Evolutionary conservation across 2,797 vertebrate species (phyloP).

Genomic region (Vultur gryphus): DNA sequence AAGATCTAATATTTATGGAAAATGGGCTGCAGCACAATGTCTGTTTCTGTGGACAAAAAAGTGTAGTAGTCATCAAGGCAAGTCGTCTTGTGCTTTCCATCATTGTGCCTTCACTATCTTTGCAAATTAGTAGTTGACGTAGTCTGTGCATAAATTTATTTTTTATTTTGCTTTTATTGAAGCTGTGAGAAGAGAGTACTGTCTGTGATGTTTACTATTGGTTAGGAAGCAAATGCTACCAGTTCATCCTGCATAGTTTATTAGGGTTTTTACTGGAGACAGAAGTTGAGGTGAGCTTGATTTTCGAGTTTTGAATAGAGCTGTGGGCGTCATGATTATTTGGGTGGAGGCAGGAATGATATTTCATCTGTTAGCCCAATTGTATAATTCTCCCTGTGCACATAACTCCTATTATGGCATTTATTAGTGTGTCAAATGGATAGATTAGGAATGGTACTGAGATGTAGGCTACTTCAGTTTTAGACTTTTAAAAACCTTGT

Average conservation of each 20-base stretch:
- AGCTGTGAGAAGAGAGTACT: background rate
- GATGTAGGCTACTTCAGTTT: background rate
- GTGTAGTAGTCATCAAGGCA: background rate
- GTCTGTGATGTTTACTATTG: background rate
- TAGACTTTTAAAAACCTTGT: background rate
- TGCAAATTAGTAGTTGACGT: background rate
- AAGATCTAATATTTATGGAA: background rate
- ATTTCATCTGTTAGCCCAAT: conserved; percentile 24
- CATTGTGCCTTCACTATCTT: background rate
- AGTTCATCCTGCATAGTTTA: conserved; percentile 10
- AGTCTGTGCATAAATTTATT: background rate
- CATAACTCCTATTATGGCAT: background rate
- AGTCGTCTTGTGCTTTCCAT: background rate
- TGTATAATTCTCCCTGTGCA: conserved; percentile 22
- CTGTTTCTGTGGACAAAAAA: background rate
- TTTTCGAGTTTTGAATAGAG: conserved; percentile 65
- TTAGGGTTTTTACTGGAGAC: conserved; percentile 30
- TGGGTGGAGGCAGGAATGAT: conserved; percentile 64
- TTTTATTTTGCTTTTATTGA: background rate
- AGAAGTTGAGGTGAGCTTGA: conserved; percentile 57
- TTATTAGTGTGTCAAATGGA: background rate
- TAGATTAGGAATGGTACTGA: background rate
- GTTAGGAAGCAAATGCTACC: conserved; percentile 4
- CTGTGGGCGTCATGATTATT: conserved; percentile 59
- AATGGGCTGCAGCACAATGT: background rate